A percentile compares a stretch with the other conserved stretches of the same genome.
Conservation (phyloP, 2,113 vertebrate genomes). For the Xenopus borealis region DNA sequence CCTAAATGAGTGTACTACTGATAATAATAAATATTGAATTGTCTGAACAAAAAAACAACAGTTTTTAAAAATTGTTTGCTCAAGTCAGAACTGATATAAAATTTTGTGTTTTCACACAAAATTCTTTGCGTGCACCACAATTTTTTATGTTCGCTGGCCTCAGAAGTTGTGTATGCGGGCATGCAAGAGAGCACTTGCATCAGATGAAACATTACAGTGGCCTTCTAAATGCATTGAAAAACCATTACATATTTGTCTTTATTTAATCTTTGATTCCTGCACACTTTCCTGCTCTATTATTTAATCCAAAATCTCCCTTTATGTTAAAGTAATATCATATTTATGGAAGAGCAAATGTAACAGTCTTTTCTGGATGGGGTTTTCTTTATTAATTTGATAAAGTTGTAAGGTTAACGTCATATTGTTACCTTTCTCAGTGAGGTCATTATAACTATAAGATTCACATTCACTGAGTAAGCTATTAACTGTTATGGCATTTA, state of each 20-base stretch:
- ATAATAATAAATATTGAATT: no score
- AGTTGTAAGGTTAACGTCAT: conserved; percentile 1
- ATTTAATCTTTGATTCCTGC: conserved; percentile 71
- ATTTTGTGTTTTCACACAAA: no score
- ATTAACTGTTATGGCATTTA: conserved; percentile 26
- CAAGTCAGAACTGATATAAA: no score
- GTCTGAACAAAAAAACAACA: no score
- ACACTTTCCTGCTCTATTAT: conserved; percentile 48
- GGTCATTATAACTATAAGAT: not conserved
- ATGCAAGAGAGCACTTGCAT: no score
- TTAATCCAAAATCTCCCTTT: conserved; percentile 42
- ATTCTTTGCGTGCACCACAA: no score
- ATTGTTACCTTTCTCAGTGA: not conserved
- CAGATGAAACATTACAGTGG: no score
- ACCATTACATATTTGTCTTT: conserved; percentile 81
- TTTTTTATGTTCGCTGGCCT: no score
- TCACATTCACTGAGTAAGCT: not conserved
- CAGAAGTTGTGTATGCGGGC: no score
- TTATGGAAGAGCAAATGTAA: not conserved
- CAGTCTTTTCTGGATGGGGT: not conserved
- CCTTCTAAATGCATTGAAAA: conserved; percentile 80
- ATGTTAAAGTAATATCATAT: not conserved
- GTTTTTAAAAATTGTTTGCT: no score
- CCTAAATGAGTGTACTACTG: no score
- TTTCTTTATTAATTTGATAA: conserved; percentile 8